Evolutionary conservation across 1,140 invertebrate species (phyloP).

Genomic region (Drosophila repletoides): DNA sequence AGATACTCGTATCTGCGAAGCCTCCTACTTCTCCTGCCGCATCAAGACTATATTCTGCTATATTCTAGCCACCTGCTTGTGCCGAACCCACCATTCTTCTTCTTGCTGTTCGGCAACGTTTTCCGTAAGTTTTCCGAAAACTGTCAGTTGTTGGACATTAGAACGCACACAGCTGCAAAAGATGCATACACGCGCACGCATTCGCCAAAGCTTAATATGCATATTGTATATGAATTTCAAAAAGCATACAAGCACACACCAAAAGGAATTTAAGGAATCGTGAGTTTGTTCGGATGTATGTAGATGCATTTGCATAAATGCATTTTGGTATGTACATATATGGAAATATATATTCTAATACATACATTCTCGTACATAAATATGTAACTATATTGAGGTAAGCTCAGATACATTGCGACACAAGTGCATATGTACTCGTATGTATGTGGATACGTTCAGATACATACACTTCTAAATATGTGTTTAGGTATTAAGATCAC

Average conservation of each 20-base stretch:
- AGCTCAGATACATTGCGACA: not conserved
- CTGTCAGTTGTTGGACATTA: slow-evolving; percentile 64
- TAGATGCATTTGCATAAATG: slow-evolving; percentile 61
- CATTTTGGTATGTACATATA: slow-evolving; percentile 24
- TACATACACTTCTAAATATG: not conserved
- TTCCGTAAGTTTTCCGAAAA: slow-evolving; percentile 60
- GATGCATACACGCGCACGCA: slow-evolving; percentile 21
- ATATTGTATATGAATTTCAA: slow-evolving; percentile 72
- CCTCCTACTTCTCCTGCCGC: slow-evolving; percentile 50
- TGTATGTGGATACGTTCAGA: slow-evolving; percentile 1
- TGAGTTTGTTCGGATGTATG: slow-evolving; percentile 39
- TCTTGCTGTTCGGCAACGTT: not conserved
- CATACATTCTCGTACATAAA: slow-evolving; percentile 2
- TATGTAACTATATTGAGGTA: not conserved
- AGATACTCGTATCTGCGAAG: slow-evolving; percentile 58
- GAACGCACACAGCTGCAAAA: slow-evolving; percentile 34
- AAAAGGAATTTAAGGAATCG: slow-evolving; percentile 61
- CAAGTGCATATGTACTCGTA: not conserved
- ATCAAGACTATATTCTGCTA: slow-evolving; percentile 57
- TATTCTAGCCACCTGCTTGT: slow-evolving; percentile 46
- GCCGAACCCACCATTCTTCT: not conserved
- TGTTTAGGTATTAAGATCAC: slow-evolving; percentile 31
- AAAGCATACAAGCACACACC: slow-evolving; percentile 32
- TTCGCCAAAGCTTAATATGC: slow-evolving; percentile 53
- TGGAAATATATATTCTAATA: not conserved